Base-by-base conservation (phyloP, 2,888 invertebrate species). In the Perizoma affinitatum region DNA sequence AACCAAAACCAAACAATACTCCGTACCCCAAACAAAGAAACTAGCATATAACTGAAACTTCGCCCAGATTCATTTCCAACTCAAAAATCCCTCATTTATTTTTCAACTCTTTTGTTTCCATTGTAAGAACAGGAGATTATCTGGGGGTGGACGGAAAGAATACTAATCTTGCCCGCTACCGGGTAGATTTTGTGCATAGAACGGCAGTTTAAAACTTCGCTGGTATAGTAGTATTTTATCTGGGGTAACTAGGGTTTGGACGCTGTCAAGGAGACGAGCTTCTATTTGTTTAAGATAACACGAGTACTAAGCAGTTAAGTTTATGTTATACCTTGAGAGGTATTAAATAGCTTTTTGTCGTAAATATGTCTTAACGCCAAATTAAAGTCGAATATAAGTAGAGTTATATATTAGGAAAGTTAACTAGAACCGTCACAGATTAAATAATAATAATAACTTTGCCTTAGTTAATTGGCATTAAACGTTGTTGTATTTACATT, bases 81-180 rank as follows among this genome's bases (percentile, higher is more conserved):
- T 66, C 63, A 66, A 69, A 69, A 69, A 66, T 66, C 62, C 54
- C 65, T 65, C 69, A 68, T 70, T 70, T 70, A 70, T 68, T 63
- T 66, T 65, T 58, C 62, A 57, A 55, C 49, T 22, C 66, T 65
- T 67, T 70, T 69, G 69, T 68, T 68, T 68, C 66, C 69, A 68
- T 68, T 68, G 68, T 69, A 68, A 69, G 69, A 66, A 68, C 61
- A 56, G 67, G 46, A 67, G 68, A 70, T 70, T 66, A 70, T 70
- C 69, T 68, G 65, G 45, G 67, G 63, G 41, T 52, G 63, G 61
- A 65, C 66, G 61, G 48, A 47, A 60, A 62, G 69, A 70, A 70
- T 70, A 70, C 69, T 70, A 70, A 69, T 69, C 67, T 53, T 46
- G 59, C 22, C 52, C 58, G 61, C 54, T 64, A 62, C 55, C 58